Base-by-base conservation (phyloP, 2,888 invertebrate species). In the Synergus itoensis region DNA sequence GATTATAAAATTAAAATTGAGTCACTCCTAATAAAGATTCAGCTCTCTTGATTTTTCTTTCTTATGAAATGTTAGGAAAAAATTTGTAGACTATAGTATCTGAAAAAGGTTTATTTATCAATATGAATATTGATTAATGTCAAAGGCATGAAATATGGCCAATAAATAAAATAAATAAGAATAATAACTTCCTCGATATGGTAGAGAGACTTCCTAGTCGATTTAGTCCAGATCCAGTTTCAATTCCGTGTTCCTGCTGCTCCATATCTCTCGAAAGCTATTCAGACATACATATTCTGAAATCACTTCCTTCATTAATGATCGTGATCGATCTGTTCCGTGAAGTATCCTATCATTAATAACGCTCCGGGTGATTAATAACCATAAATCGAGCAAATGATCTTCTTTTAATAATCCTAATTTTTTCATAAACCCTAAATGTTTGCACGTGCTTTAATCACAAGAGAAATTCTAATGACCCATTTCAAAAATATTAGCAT, bases 151-250 rank as follows among this genome's bases (percentile, higher is more conserved):
- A 16, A 43, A 63, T 53, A 65, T 64, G 43, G 64, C n/a, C 41
- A 48, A 21, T n/a, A 53, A 79, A 64, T 53, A n/a, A 16, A 65
- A 75, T 64, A 76, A 75, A 57, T 18, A 73, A 36, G 3, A 69
- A 48, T 48, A 77, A 80, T 82, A 81, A 83, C 82, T 83, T 80
- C 79, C 80, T 83, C 43, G 16, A 76, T 77, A 78, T 73, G 73
- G 75, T 36, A 40, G 63, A 45, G 81, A 79, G 79, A 87, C 85
- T 88, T 88, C 88, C 88, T 81, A 75, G 77, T 84, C 41, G 64
- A 73, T 80, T 69, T 84, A 81, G 82, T 79, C 82, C 78, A 84
- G 86, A 88, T 89, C 86, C 82, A 84, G 86, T 88, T 87, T 86
- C 85, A 81, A 82, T 82, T 84, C 77, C 83, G 81, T 81, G 83